Evolutionary conservation across 1,140 invertebrate species (phyloP).

Genomic region (Drosophila chauvacae): DNA sequence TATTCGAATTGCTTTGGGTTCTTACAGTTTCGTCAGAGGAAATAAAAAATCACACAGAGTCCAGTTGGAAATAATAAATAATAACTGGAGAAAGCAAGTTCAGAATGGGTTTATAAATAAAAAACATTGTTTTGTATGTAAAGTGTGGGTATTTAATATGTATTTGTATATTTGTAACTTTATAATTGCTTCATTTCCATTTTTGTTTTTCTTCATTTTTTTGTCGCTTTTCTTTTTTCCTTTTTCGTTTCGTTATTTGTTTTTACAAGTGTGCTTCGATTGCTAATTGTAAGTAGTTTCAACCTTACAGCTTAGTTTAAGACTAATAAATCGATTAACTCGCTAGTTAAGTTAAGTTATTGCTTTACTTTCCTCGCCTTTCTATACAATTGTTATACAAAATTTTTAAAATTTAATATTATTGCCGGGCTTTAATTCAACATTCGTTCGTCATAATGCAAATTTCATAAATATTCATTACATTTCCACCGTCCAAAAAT

Average conservation of each 20-base stretch:
- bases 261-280: constrained; percentile 67
- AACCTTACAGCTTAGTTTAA: constrained; percentile 68
- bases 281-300: constrained; percentile 75
- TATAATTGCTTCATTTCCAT: constrained; percentile 52
- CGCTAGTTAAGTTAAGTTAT: constrained; percentile 73
- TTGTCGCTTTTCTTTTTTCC: constrained; percentile 1
- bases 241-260: constrained; percentile 20
- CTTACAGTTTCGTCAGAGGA: constrained; percentile 28
- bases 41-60: constrained; percentile 42
- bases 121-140: constrained; percentile 51
- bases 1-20: constrained; percentile 77
- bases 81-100: constrained; percentile 13
- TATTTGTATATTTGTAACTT: constrained; percentile 69
- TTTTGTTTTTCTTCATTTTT: constrained; percentile 30
- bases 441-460: constrained; percentile 45
- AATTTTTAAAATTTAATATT: constrained; percentile 80
- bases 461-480: constrained; percentile 56
- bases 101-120: constrained; percentile 37
- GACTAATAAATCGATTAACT: constrained; percentile 78
- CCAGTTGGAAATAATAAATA: constrained; percentile 27
- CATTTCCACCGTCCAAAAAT: constrained; percentile 27
- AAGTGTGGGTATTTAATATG: constrained; percentile 48
- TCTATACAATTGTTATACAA: constrained; percentile 78
- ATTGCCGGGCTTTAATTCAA: constrained; percentile 74
- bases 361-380: constrained; percentile 68